These are phyloP conservation scores for Ennomos quercinarius DNA, from an alignment of 2,888 invertebrate species.

Conservation along the genomic window DNA sequence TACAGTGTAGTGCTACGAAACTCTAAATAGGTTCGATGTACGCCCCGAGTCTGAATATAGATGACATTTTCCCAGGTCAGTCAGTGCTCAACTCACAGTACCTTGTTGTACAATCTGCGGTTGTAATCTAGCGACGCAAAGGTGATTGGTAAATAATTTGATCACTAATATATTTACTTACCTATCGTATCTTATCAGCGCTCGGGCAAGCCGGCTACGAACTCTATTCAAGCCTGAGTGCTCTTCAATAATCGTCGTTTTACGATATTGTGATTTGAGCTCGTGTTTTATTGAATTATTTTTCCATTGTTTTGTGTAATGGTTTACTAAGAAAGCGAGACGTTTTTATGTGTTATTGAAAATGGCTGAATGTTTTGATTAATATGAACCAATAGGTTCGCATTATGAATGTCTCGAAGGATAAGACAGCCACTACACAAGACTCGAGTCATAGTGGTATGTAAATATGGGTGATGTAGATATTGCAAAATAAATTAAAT, in stretches of 20 bases:
- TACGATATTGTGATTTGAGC: slow-evolving; percentile 56
- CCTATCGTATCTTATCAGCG: slow-evolving; percentile 69
- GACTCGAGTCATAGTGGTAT: slow-evolving; percentile 30
- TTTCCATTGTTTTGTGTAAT: slow-evolving; percentile 54
- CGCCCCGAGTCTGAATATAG: slow-evolving; percentile 55
- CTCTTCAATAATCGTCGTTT: slow-evolving; percentile 58
- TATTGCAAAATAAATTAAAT: too few relatives aligned
- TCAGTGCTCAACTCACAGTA: slow-evolving; percentile 38
- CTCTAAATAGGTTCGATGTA: slow-evolving; percentile 62
- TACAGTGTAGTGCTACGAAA: slow-evolving; percentile 47
- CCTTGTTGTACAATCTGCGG: slow-evolving; percentile 27
- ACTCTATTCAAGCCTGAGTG: slow-evolving; percentile 58
- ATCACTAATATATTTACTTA: slow-evolving; percentile 44
- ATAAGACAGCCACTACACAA: slow-evolving; percentile 22
- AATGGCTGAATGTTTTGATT: slow-evolving; percentile 22
- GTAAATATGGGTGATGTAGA: slow-evolving; percentile 23
- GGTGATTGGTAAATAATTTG: slow-evolving; percentile 55
- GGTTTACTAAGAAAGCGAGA: slow-evolving; percentile 36
- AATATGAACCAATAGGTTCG: slow-evolving; percentile 23
- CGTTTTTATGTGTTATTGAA: slow-evolving; percentile 30
- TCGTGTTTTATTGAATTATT: slow-evolving; percentile 50
- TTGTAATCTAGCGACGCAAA: slow-evolving; percentile 34
- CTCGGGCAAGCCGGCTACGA: slow-evolving; percentile 50
- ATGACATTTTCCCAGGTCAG: slow-evolving; percentile 65
- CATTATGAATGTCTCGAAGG: slow-evolving; percentile 31